A percentile compares a stretch with the other conserved stretches of the same genome.
phyloP scores from a whole-genome alignment of 2,888 invertebrate genomes.

The Sphaeridia pumilis region DNA sequence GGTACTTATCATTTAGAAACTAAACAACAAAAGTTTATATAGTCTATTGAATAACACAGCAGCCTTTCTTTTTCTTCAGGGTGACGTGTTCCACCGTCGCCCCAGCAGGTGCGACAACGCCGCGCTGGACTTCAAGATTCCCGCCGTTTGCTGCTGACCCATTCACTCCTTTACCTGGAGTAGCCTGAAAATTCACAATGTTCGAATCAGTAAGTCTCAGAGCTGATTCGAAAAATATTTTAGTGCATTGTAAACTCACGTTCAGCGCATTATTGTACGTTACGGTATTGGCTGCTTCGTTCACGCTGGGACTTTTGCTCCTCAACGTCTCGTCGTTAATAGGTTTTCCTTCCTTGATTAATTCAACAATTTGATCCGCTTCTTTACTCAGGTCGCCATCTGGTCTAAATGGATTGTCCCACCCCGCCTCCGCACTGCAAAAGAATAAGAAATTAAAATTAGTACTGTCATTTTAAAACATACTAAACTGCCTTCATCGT shows the following conservation, averaged over 20 bases:
- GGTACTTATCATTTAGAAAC: conserved; percentile 9
- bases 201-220: background rate
- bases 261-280: conserved; percentile 30
- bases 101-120: conserved; percentile 59
- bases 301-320: conserved; percentile 35
- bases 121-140: conserved; percentile 57
- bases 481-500: no score
- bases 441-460: conserved; percentile 16
- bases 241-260: conserved; percentile 17
- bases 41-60: conserved; percentile 78
- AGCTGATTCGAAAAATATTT: background rate
- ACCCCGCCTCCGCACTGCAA: conserved; percentile 81
- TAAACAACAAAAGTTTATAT: no score
- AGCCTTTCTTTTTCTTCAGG: conserved; percentile 89
- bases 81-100: conserved; percentile 76
- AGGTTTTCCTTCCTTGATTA: conserved; percentile 82
- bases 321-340: conserved; percentile 45
- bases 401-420: conserved; percentile 96
- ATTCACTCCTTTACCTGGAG: conserved; percentile 29
- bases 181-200: conserved; percentile 9
- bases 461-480: no score
- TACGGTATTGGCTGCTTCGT: conserved; percentile 28
- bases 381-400: conserved; percentile 89
- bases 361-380: conserved; percentile 89
- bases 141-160: conserved; percentile 39